Evolutionary conservation across 1,140 invertebrate species (phyloP), one percentile per base, ranked within the genome.

Genomic region (Macrosteles quadrilineatus): DNA sequence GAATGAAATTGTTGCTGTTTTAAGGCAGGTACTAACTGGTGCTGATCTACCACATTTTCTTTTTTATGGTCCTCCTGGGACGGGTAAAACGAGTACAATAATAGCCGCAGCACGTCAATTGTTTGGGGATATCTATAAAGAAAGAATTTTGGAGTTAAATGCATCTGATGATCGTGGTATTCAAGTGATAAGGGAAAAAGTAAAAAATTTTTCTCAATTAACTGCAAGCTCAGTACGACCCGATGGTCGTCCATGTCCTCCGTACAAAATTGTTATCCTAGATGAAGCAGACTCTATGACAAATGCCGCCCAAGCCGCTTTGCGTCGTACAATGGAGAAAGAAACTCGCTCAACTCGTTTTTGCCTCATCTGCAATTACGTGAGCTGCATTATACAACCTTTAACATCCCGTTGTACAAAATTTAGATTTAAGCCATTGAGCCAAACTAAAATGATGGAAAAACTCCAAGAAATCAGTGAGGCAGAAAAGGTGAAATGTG

Each of bases 281-380:
- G 98, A 99, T 83, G 98, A 99, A 85, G 98, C 98, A 0, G 98
- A 99, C 79, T 97, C 96, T 1, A 99, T 99, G 98, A 99, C 98
- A 0, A 85, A 85, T 74, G 91, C 91, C n/a, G 93, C 93, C 2
- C 93, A 98, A 81, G 91, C 96, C 25, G 97, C 98, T 0, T 82
- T 99, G 6, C 87, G 98, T 74, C 87, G 98, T 73, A 99, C 95
- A 12, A 99, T 99, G 95, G 98, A 99, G 80, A 94, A 93, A 78
- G 91, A 99, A 78, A 93, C 94, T 0, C 91, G 92, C 73, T 95
- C 94, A 23, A 99, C 98, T 0, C 82, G 98, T 55, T 99, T 99
- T 82, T 99, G 98, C 83, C 84, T 99, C 4, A 94, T 99, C 75
- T 99, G 98, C 81, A 99, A 99, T 80, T 99, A 99, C 80, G 91